Evolutionary conservation across 2,797 vertebrate genomes (phyloP), one percentile per base, ranked within the genome.

Genomic region (Intellagama lesueurii): DNA sequence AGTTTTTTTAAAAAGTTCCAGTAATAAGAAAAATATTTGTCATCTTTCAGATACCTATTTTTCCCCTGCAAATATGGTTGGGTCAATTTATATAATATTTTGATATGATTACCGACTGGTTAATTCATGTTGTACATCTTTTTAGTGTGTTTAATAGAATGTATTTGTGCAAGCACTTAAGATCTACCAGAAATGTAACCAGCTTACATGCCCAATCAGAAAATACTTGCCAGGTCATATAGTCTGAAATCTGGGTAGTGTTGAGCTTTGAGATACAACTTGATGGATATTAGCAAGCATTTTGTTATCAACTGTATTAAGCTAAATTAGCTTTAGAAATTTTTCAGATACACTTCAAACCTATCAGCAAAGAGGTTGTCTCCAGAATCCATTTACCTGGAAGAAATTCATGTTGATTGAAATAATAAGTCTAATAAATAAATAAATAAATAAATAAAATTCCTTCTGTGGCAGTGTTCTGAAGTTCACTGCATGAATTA

Each of bases 51-150:
- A 96, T 89, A 88, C 88, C 93, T 93, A 70, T 91, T 72, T 90
- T 76, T 76, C 68, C 66, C 70, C 70, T 56, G 77, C 28, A 95
- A 94, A 95, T 91, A 82, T 76, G 90, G 89, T 90, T 92, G 88
- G 85, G 90, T 95, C 96, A 91, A 52, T 93, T 96, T 96, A 89
- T 96, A 91, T 90, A 95, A 94, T 87, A 80, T 91, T 95, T 94
- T 92, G 94, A 96, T 94, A 94, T 95, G 92, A 94, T 93, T 95
- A 95, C 93, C 88, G 91, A 95, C 93, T 88, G 91, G 78, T 97
- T 93, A 95, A 92, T 95, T 97, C 95, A 97, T 96, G 96, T 94
- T 97, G 96, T 96, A 95, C 94, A 93, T 95, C 96, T 96, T 73
- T 96, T 95, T 95, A 96, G 96, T 95, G 87, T 95, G 94, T 96